Evolutionary conservation across 2,797 vertebrate genomes (phyloP).

Genomic region (Tragopan temminckii): DNA sequence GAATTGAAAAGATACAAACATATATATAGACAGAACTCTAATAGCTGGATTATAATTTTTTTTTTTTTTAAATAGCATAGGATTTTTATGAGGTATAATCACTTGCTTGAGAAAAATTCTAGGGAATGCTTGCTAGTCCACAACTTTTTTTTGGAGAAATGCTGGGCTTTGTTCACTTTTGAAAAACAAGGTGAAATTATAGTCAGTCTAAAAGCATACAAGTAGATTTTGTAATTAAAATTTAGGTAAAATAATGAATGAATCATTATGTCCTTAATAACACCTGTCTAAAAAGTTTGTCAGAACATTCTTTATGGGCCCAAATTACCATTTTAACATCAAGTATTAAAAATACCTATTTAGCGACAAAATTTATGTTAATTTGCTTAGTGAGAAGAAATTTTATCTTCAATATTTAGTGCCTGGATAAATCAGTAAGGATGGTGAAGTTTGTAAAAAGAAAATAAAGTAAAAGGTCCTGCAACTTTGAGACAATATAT

Average conservation of each 20-base stretch:
- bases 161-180: neutral
- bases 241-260: neutral
- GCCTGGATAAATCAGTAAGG: slow-evolving; percentile 50
- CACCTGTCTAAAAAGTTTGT: slow-evolving; percentile 3
- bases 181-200: neutral
- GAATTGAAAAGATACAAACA: neutral
- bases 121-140: neutral
- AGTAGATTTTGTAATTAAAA: neutral
- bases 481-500: slow-evolving; percentile 56
- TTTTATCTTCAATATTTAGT: neutral
- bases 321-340: neutral
- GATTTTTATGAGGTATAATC: neutral
- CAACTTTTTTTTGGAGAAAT: neutral
- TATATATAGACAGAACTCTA: neutral
- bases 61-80: accelerated
- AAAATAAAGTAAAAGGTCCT: slow-evolving; percentile 66
- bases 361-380: neutral
- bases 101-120: neutral
- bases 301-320: neutral
- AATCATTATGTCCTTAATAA: neutral
- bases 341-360: neutral
- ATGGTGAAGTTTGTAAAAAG: slow-evolving; percentile 30
- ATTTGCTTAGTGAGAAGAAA: neutral
- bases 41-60: neutral
- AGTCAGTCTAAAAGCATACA: neutral